Evolutionary conservation across 1,140 invertebrate species (phyloP).

Genomic region (Eulimnadia texana): DNA sequence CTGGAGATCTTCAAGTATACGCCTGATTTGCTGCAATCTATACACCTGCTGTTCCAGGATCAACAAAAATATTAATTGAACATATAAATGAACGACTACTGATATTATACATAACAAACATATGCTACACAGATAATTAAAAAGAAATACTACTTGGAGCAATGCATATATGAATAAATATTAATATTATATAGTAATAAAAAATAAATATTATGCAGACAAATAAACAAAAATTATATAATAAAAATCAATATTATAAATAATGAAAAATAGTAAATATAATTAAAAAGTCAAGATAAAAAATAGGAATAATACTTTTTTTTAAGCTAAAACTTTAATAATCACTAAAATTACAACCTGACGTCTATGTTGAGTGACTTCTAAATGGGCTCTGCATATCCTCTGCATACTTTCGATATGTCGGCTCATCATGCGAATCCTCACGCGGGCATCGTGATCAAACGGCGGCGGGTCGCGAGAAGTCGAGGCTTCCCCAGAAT

Average conservation of each 20-base stretch:
- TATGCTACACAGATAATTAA: no score
- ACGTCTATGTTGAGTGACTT: constrained; percentile 19
- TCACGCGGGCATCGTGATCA: constrained; percentile 23
- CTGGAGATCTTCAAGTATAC: constrained; percentile 45
- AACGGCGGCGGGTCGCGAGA: background rate
- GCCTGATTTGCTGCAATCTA: constrained; percentile 42
- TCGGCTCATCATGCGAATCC: constrained; percentile 28
- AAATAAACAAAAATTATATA: no score
- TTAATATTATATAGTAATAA: no score
- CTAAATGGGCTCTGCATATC: constrained; percentile 28
- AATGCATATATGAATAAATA: no score
- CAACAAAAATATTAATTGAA: no score
- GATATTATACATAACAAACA: no score
- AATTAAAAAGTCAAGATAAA: background rate
- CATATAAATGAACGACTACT: no score
- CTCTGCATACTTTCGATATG: constrained; percentile 33
- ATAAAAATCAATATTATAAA: no score
- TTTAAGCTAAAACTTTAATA: background rate
- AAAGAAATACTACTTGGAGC: no score
- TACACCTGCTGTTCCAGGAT: constrained; percentile 21
- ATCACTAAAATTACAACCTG: no score
- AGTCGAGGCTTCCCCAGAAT: background rate
- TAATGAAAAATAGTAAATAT: no score
- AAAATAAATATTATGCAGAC: no score
- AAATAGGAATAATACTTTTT: background rate